These are phyloP conservation scores for Orchestia grillus DNA, from an alignment of 1,140 invertebrate genomes.

Conservation along the genomic window DNA sequence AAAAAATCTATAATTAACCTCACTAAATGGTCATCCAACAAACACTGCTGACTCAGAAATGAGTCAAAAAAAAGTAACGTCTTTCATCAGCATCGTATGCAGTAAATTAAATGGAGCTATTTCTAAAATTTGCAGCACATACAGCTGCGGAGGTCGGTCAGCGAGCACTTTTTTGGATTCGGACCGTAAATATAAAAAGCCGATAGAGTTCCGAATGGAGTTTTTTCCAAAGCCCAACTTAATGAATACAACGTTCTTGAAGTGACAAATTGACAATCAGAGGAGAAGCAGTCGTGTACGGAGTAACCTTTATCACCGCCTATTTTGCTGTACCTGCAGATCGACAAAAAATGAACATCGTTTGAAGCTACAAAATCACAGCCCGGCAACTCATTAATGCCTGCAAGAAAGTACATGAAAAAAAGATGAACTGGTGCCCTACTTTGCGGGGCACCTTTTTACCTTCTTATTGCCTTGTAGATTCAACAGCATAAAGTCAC, in stretches of 20 bases:
- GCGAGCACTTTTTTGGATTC: background rate
- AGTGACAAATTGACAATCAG: background rate
- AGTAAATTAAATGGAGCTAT: background rate
- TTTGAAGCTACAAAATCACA: background rate
- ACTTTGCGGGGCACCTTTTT: background rate
- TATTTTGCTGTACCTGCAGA: background rate
- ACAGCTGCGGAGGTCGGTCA: background rate
- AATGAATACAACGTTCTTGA: background rate
- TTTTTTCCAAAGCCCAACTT: background rate
- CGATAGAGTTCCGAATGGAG: background rate
- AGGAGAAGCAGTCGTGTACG: background rate
- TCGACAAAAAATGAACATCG: background rate
- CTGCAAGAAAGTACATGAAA: background rate
- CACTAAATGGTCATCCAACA: background rate
- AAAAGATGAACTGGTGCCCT: background rate
- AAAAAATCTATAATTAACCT: background rate
- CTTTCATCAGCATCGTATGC: background rate
- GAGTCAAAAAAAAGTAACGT: background rate
- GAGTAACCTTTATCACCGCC: background rate
- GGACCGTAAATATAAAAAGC: background rate
- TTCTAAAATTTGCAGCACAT: background rate
- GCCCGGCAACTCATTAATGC: background rate
- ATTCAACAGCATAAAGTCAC: background rate
- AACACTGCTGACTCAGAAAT: background rate
- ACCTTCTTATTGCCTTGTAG: background rate